These are phyloP conservation scores for Apis laboriosa DNA, from an alignment of 1,140 invertebrate genomes.

Conservation along the genomic window DNA sequence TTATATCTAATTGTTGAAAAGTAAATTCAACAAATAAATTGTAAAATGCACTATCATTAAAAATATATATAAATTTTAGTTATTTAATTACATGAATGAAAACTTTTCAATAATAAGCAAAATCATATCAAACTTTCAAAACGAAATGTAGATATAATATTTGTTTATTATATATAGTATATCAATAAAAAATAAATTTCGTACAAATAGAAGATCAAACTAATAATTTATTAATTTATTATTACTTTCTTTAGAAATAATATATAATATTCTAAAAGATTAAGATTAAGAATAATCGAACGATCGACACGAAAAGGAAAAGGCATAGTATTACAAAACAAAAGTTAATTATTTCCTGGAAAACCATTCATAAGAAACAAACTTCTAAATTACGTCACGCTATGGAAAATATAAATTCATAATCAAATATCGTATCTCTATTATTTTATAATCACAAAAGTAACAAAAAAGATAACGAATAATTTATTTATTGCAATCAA, in stretches of 20 bases:
- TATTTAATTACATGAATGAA: neutral
- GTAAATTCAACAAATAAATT: too few species aligned
- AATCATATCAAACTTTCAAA: neutral
- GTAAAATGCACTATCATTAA: too few species aligned
- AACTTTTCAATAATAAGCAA: neutral
- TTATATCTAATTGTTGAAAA: neutral
- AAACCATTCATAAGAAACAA: slow-evolving; percentile 15
- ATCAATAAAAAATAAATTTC: neutral
- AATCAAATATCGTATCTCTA: neutral
- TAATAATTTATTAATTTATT: neutral
- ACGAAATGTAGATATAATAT: neutral
- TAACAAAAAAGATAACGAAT: neutral
- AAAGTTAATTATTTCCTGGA: slow-evolving; percentile 12
- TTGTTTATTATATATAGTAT: neutral
- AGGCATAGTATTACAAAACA: neutral
- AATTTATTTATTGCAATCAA: neutral
- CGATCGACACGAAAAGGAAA: neutral
- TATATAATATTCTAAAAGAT: neutral
- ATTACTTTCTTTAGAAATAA: neutral
- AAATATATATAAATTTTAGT: neutral
- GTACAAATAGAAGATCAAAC: neutral
- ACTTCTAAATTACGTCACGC: neutral
- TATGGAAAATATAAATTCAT: neutral
- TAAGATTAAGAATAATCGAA: neutral
- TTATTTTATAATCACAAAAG: neutral